Conservation (phyloP, 2,113 vertebrate genomes). For the Halichoerus grypus region DNA sequence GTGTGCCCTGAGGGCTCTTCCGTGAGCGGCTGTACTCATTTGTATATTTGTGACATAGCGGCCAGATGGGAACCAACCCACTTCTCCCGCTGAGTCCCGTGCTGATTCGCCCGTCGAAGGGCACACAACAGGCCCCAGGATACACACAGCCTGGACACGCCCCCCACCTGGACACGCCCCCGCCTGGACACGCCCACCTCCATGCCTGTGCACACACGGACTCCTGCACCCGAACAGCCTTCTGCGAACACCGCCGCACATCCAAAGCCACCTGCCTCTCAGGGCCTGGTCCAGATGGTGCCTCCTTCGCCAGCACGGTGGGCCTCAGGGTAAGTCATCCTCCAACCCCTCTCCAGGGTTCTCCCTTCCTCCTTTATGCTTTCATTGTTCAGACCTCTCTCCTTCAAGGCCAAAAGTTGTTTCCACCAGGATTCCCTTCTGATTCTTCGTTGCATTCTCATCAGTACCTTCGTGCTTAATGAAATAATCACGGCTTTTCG, state of each 20-base stretch:
- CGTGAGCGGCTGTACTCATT: not conserved
- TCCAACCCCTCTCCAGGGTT: accelerated
- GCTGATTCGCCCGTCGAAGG: not conserved
- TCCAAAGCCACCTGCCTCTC: not conserved
- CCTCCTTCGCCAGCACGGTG: not conserved
- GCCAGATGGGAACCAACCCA: not conserved
- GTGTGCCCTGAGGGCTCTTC: not conserved
- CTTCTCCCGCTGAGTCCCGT: not conserved
- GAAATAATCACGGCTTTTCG: not conserved
- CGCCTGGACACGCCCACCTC: not conserved
- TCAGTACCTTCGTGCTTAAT: not conserved
- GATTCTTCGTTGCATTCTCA: not conserved
- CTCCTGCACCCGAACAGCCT: not conserved
- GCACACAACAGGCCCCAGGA: accelerated
- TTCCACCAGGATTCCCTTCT: not conserved
- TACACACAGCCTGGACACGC: accelerated
- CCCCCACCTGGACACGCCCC: not conserved
- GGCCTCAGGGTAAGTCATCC: not conserved
- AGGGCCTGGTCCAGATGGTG: not conserved
- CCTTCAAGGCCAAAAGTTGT: not conserved
- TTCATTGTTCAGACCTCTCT: not conserved
- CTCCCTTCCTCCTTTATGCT: not conserved
- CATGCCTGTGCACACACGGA: accelerated
- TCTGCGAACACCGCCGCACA: not conserved
- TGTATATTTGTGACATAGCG: too few species aligned